Base-by-base conservation (phyloP, 2,113 vertebrate genomes). In the Engystomops pustulosus region DNA sequence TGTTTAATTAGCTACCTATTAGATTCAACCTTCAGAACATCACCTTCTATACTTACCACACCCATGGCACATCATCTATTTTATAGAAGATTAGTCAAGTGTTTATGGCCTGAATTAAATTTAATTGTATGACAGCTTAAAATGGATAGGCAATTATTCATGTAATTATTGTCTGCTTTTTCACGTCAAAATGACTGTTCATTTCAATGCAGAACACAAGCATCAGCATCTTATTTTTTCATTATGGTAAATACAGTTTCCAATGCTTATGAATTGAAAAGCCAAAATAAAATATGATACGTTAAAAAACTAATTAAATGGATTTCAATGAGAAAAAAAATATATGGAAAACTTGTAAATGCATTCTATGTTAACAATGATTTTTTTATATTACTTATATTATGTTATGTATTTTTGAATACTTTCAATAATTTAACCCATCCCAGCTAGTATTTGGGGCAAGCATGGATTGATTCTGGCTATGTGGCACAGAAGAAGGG, bases 121-220 rank as follows among this genome's bases (percentile, higher is more conserved):
- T 91, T 90, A 91, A 92, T 90, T 90, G 87, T 88, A 86, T 85
- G 89, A 89, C 89, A 89, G 85, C 88, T 89, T 88, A 89, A 89
- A 91, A 86, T 87, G 86, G 87, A 87, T 82, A 88, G 86, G 88
- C 85, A 89, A 91, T 92, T 92, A 91, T 85, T 91, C 89, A 91
- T 91, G 89, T 91, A 90, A 91, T 91, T 89, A 91, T 87, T 87
- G 85, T 87, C 83, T 86, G 69, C 83, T 85, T 90, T 88, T 14
- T 7, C 86, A 86, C 77, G 30, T 86, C 87, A 80, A 86, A 85
- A 77, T 84, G 30, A 55, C 34, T 36, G 44, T 80, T 81, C n/a
- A 34, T 51, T 87, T 80, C 88, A 87, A 85, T 88, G 9, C 9
- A 3, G 41, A 72, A 72, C 7, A 15, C 23, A 25, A 45, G 23